Conservation (phyloP, 2,113 vertebrate species). For the Coptodon bakossiorum region DNA sequence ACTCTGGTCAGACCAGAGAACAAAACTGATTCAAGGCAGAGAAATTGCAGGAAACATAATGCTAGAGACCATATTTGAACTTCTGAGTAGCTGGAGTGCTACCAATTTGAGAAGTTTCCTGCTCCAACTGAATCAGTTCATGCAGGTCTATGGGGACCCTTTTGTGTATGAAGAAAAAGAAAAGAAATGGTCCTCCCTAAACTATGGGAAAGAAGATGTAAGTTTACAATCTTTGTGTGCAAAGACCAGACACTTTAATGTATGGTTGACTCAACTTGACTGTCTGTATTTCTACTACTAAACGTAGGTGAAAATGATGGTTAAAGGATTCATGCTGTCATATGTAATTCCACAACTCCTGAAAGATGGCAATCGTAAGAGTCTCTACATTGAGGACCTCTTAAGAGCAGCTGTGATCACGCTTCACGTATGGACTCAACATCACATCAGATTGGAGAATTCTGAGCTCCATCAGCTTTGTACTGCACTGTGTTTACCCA, state of each 20-base stretch:
- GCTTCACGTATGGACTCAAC: conserved; percentile 26
- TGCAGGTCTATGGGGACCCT: conserved; percentile 22
- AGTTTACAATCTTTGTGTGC: background rate
- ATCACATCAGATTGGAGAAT: background rate
- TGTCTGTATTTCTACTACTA: background rate
- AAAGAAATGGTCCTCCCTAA: conserved; percentile 45
- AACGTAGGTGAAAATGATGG: conserved; percentile 51
- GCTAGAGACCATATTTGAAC: conserved; percentile 79
- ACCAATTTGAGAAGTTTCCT: conserved; percentile 74
- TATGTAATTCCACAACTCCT: conserved; percentile 37
- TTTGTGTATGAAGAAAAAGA: conserved; percentile 23
- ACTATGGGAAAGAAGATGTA: conserved; percentile 69
- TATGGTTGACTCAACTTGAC: background rate
- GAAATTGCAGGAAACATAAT: conserved; percentile 74
- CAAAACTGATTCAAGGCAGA: conserved; percentile 66
- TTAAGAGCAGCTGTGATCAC: conserved; percentile 58
- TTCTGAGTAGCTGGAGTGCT: conserved; percentile 71
- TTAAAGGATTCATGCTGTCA: conserved; percentile 63
- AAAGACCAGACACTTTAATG: background rate
- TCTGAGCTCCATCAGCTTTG: conserved; percentile 43
- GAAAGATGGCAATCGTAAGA: background rate
- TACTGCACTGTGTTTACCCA: conserved; percentile 49
- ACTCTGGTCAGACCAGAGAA: conserved; percentile 23
- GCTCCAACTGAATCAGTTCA: conserved; percentile 76
- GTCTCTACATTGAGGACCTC: conserved; percentile 28